phyloP scores from a whole-genome alignment of 2,888 invertebrate genomes.

The Trachelus troglodyta region DNA sequence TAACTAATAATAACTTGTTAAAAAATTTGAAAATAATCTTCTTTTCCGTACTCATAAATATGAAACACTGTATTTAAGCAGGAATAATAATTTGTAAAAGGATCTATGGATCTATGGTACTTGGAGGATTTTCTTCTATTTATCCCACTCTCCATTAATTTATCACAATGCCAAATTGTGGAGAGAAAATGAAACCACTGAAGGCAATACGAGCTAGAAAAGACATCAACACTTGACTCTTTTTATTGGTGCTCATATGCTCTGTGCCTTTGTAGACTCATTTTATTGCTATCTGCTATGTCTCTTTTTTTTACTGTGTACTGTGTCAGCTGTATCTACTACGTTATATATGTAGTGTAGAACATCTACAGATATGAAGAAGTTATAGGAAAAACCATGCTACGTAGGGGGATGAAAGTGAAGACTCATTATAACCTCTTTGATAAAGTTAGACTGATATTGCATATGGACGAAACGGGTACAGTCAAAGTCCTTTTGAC shows the following conservation, averaged over 20 bases:
- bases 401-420: background rate
- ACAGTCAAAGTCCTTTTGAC: background rate
- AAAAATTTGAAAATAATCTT: too few relatives aligned
- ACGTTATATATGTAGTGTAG: background rate
- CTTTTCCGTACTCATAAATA: too few relatives aligned
- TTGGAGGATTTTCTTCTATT: background rate
- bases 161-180: background rate
- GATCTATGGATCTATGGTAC: too few relatives aligned
- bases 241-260: background rate
- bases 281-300: background rate
- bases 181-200: constrained; percentile 3
- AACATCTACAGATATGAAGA: background rate
- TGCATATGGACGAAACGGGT: background rate
- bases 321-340: background rate
- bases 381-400: too few relatives aligned
- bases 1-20: too few relatives aligned
- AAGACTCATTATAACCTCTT: background rate
- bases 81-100: too few relatives aligned
- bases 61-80: too few relatives aligned
- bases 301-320: background rate
- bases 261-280: background rate
- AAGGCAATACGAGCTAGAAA: background rate
- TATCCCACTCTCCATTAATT: background rate
- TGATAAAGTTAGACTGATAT: background rate
- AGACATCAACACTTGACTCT: background rate